phyloP scores from a whole-genome alignment of 2,113 vertebrate species.

The Caranx ignobilis region DNA sequence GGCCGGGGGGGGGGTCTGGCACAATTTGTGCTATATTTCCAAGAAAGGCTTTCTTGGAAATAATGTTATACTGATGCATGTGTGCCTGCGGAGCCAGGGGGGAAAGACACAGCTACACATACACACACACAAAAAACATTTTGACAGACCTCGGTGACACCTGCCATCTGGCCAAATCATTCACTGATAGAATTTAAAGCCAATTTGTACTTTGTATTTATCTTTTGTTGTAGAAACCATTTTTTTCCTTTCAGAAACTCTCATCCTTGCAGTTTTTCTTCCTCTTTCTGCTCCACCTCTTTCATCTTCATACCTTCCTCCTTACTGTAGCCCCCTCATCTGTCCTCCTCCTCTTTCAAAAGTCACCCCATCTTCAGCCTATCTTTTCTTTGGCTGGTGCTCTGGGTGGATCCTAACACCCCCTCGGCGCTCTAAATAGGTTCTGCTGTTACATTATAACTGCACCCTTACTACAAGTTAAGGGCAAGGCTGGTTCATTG shows the following conservation, averaged over 20 bases:
- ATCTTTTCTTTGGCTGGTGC: constrained; percentile 63
- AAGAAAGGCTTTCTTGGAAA: constrained; percentile 58
- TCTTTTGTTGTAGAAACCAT: background rate
- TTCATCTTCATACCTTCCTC: constrained; percentile 1
- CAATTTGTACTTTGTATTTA: background rate
- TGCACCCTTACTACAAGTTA: background rate
- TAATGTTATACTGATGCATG: constrained; percentile 19
- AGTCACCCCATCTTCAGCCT: constrained; percentile 52
- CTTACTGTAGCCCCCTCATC: constrained; percentile 1
- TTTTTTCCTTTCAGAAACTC: rapidly evolving
- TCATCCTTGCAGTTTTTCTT: background rate
- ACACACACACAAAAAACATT: constrained; percentile 10
- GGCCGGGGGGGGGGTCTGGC: constrained; percentile 9
- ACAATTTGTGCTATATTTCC: constrained; percentile 23
- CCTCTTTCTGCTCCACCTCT: background rate
- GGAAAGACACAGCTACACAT: background rate
- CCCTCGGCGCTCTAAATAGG: constrained; percentile 12
- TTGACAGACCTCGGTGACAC: constrained; percentile 7
- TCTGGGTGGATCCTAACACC: background rate
- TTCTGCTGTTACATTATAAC: constrained; percentile 26
- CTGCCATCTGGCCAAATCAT: constrained; percentile 43
- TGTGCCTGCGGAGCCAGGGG: background rate
- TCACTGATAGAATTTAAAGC: background rate
- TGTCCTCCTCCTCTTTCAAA: constrained; percentile 36
- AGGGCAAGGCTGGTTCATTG: constrained; percentile 10